A percentile compares a stretch with the other conserved stretches of the same genome.
Conservation (phyloP, 2,113 vertebrate species). For the Microcebus tavaratra region DNA sequence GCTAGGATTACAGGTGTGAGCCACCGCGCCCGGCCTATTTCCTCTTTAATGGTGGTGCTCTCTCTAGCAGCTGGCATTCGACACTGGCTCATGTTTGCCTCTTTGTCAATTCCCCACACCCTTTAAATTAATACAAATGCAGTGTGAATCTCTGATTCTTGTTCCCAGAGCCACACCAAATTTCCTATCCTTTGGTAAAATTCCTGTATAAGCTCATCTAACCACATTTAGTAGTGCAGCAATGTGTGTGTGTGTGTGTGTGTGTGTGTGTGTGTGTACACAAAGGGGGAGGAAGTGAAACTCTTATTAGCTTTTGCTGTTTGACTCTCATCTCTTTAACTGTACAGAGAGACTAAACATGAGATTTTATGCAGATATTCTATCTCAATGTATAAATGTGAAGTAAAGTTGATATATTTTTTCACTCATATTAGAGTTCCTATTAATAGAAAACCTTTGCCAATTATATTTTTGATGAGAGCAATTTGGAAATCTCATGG, state of each 20-base stretch:
- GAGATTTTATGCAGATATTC: not conserved
- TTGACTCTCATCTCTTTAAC: not conserved
- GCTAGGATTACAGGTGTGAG: too few species aligned
- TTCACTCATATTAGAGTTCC: not conserved
- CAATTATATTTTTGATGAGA: not conserved
- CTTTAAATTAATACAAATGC: not conserved
- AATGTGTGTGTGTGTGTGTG: not conserved
- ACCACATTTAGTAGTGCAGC: not conserved
- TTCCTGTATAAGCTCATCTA: not conserved
- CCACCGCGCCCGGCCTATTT: too few species aligned
- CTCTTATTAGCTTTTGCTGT: not conserved
- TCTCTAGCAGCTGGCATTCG: not conserved
- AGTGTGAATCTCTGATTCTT: not conserved
- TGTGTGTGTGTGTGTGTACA: not conserved
- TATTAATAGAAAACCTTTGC: not conserved
- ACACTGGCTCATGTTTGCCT: not conserved
- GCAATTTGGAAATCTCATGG: not conserved
- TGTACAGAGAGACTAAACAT: not conserved
- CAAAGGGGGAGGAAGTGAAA: not conserved
- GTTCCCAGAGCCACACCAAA: not conserved
- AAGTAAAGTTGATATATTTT: not conserved
- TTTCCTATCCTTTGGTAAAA: not conserved
- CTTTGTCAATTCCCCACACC: not conserved
- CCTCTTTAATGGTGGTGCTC: not conserved
- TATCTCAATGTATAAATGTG: not conserved